Percentiles rank a stretch among this genome's conserved stretches.
Evolutionary conservation across 2,888 invertebrate genomes (phyloP).

Genomic region (Bombylius major): DNA sequence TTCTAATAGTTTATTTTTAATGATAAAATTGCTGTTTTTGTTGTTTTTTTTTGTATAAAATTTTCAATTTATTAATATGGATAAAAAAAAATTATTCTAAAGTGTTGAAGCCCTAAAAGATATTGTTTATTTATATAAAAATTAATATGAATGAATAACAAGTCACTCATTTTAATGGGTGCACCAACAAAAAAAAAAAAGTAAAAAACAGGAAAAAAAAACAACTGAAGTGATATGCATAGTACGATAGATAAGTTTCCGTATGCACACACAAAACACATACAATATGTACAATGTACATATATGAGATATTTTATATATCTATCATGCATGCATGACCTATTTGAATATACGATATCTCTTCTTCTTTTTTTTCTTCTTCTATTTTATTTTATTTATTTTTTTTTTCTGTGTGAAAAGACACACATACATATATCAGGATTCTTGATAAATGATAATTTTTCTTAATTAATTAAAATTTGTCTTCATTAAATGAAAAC

Average conservation of each 20-base stretch:
- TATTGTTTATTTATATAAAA: too few relatives aligned
- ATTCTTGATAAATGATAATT: not conserved
- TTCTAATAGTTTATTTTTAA: too few relatives aligned
- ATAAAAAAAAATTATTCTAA: too few relatives aligned
- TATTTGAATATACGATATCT: too few relatives aligned
- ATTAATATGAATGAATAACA: not conserved
- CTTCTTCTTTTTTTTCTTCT: not conserved
- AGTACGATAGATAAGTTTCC: too few relatives aligned
- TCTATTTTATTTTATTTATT: not conserved
- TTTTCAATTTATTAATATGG: too few relatives aligned
- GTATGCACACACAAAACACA: not conserved
- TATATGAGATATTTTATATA: not conserved
- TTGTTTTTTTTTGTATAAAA: too few relatives aligned
- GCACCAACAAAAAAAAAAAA: not conserved
- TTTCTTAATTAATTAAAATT: not conserved
- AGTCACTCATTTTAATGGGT: not conserved
- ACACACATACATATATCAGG: not conserved
- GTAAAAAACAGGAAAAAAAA: not conserved
- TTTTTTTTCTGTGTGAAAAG: too few relatives aligned
- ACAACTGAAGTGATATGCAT: not conserved
- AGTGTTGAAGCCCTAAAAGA: too few relatives aligned
- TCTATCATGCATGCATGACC: too few relatives aligned
- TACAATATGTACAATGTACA: not conserved
- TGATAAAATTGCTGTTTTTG: too few relatives aligned
- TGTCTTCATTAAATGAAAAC: not conserved